These are phyloP conservation scores for Pachyseris speciosa DNA, from an alignment of 64 coral and sea anemone genomes.

Conservation along the genomic window DNA sequence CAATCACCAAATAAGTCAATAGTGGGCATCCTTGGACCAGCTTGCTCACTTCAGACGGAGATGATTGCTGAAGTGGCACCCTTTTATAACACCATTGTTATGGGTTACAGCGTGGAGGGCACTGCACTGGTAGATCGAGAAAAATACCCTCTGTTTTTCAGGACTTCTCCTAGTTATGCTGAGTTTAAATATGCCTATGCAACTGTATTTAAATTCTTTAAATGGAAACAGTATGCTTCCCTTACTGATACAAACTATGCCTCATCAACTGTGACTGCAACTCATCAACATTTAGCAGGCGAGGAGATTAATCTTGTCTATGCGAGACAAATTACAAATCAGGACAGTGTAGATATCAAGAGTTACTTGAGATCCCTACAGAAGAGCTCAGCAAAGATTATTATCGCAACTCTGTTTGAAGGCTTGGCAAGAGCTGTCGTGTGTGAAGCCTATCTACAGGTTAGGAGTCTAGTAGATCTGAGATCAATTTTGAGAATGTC, in stretches of 20 bases:
- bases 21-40: constrained; percentile 80
- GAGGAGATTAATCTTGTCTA: constrained; percentile 74
- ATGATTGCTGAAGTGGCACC: constrained; percentile 88
- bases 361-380: constrained; percentile 77
- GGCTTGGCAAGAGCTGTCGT: constrained; percentile 82
- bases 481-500: too few species aligned
- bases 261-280: constrained; percentile 72
- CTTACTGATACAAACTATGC: constrained; percentile 91
- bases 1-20: constrained; percentile 52
- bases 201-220: constrained; percentile 71
- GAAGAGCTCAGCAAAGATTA: constrained; percentile 73
- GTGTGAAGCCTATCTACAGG: constrained; percentile 89
- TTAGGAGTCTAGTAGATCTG: background rate
- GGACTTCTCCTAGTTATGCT: constrained; percentile 91
- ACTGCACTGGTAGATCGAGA: constrained; percentile 67
- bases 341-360: constrained; percentile 80
- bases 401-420: constrained; percentile 84
- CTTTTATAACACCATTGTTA: constrained; percentile 78
- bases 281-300: constrained; percentile 73
- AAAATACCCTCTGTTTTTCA: constrained; percentile 91
- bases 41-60: constrained; percentile 86
- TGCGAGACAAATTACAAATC: constrained; percentile 70
- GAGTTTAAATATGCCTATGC: constrained; percentile 91
- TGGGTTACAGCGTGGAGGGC: constrained; percentile 91
- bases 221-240: constrained; percentile 91